phyloP scores from a whole-genome alignment of 2,113 vertebrate species.

The Tyto alba region DNA sequence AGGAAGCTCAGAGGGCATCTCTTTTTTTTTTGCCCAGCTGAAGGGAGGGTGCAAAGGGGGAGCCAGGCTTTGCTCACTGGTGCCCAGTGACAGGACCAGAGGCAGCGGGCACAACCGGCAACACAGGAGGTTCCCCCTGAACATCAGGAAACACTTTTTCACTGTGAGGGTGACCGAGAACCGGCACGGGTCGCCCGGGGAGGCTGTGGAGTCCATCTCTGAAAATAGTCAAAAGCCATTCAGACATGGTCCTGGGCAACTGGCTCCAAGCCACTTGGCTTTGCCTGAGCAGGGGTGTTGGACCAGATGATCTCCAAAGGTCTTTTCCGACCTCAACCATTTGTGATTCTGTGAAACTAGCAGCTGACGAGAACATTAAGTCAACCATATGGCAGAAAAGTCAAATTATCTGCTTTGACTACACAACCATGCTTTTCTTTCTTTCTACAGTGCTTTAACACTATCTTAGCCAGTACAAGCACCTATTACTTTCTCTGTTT shows the following conservation, averaged over 20 bases:
- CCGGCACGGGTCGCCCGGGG: neutral
- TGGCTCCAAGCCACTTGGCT: neutral
- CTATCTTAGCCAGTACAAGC: neutral
- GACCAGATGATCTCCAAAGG: neutral
- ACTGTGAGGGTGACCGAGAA: neutral
- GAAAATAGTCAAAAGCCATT: neutral
- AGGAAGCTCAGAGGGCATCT: neutral
- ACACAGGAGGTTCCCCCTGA: neutral
- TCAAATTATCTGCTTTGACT: neutral
- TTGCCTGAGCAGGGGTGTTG: neutral
- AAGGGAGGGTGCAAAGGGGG: neutral
- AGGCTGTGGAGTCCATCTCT: neutral
- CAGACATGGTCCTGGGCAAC: fast-evolving
- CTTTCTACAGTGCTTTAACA: neutral
- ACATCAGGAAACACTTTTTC: neutral
- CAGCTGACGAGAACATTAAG: neutral
- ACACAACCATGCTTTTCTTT: neutral
- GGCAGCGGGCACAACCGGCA: neutral
- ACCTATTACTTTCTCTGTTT: neutral
- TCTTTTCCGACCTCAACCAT: neutral
- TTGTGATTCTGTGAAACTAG: neutral
- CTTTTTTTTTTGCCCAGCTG: too few relatives aligned
- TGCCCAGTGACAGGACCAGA: neutral
- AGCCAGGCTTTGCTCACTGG: neutral
- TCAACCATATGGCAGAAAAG: neutral